phyloP scores from a whole-genome alignment of 2,888 invertebrate species.

The Petrolisthes cinctipes region DNA sequence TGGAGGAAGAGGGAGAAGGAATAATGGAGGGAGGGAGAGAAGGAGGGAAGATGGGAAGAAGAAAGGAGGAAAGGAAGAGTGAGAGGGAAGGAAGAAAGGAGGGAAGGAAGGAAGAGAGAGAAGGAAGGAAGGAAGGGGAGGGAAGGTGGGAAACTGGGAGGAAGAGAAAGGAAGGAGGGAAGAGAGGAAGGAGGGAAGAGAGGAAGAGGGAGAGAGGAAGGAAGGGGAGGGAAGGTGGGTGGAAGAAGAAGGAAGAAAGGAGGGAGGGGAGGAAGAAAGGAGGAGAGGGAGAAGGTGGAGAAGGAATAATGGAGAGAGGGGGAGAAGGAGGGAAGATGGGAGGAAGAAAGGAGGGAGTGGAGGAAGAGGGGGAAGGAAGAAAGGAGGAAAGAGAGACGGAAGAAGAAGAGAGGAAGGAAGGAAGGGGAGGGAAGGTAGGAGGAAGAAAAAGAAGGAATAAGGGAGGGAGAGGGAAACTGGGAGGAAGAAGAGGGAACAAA shows the following conservation, averaged over 20 bases:
- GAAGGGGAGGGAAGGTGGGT: no score
- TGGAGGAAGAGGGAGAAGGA: not conserved
- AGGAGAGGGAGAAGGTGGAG: not conserved
- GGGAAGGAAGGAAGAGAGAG: no score
- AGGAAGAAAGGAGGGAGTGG: not conserved
- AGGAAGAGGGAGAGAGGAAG: not conserved
- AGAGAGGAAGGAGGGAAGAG: not conserved
- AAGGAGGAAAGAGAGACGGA: not conserved
- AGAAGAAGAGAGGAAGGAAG: not conserved
- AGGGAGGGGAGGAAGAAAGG: not conserved
- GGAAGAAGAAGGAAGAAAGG: not conserved
- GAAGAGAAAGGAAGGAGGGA: not conserved
- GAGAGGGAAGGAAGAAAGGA: no score
- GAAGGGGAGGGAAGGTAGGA: not conserved
- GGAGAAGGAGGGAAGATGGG: not conserved
- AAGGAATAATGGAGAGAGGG: not conserved
- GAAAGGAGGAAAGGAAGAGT: not conserved
- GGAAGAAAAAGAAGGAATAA: not conserved
- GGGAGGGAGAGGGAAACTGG: no score
- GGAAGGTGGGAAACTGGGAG: not conserved
- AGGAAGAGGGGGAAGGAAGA: not conserved
- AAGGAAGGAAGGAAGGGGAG: not conserved
- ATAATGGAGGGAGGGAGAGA: no score
- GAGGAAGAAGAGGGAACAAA: not conserved
- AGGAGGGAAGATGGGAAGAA: not conserved